Base-by-base conservation (phyloP, 53 echinoderm and acorn worm genomes). In the Holothuria scabra region DNA sequence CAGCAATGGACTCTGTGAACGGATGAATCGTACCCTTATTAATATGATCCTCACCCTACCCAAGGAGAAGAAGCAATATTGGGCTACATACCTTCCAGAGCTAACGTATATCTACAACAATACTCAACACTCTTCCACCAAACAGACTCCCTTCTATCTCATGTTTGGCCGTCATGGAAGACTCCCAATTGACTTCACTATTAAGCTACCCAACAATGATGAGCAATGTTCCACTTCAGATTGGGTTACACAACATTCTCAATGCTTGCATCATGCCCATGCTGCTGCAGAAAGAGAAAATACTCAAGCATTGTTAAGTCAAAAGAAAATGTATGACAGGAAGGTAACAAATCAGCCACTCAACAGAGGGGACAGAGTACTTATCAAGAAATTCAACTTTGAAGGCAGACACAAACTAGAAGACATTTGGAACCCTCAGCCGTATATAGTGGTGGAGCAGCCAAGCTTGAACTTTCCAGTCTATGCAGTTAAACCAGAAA, bases 91-190 rank as follows among this genome's bases (percentile, higher is more conserved):
- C 56, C 59, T 87, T 12, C 56, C 67, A 18, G 67, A 66, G 56
- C 38, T 87, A 21, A 80, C 66, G 20, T 83, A 66, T 56, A 10
- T 44, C 1, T 87, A 87, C 70, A 87, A 87, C 55, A 59, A 66
- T 24, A 83, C 87, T 12, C 34, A 28, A 12, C 87, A 87, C 38
- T 28, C 82, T 8, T 67, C 82, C 18, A 87, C 87, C 13, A 65
- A 83, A 38, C 83, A 28, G 16, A 34, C 82, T 4, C 87, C 82
- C 11, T 87, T 82, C 49, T 83, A 67, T 28, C 60, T 87, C 14
- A 83, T 87, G 76, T 64, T 85, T 57, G 85, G 85, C 6, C 21
- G 85, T 22, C 74, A 85, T 37, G 74, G 59, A 9, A 67, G 85
- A 22, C 46, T 85, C 4, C 85, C 85, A 21, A 59, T 85, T 22